phyloP scores from a whole-genome alignment of 1,140 invertebrate genomes.

The Daktulosphaira vitifoliae region DNA sequence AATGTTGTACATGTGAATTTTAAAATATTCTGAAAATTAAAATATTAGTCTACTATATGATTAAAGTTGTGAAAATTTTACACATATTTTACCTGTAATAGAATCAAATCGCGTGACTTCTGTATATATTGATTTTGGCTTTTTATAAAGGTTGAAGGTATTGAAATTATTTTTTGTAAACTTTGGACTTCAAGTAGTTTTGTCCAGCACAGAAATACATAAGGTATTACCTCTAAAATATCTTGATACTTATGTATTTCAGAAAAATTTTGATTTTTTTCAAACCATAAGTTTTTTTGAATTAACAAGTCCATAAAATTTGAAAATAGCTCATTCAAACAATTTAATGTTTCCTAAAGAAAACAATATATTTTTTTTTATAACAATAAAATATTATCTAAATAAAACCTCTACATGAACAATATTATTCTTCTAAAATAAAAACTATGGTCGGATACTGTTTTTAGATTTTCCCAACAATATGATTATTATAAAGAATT shows the following conservation, averaged over 20 bases:
- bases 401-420: too few relatives aligned
- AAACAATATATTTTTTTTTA: too few relatives aligned
- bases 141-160: not conserved
- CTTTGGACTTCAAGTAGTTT: conserved; percentile 3
- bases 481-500: too few relatives aligned
- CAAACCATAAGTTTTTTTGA: not conserved
- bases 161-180: too few relatives aligned
- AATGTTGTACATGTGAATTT: conserved; percentile 12
- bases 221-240: conserved; percentile 14
- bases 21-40: not conserved
- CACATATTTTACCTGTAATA: conserved; percentile 1
- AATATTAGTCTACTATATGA: not conserved
- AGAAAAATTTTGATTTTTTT: not conserved
- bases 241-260: not conserved
- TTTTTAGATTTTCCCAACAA: too few relatives aligned
- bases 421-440: too few relatives aligned
- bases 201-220: conserved; percentile 15
- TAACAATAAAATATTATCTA: too few relatives aligned
- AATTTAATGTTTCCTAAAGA: conserved; percentile 5
- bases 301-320: not conserved
- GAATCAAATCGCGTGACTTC: not conserved
- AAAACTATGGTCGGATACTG: too few relatives aligned
- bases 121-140: conserved; percentile 1
- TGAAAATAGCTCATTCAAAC: conserved; percentile 1
- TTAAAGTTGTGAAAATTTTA: too few relatives aligned